phyloP scores from a whole-genome alignment of 2,888 invertebrate species.

The Bimastos eiseni region DNA sequence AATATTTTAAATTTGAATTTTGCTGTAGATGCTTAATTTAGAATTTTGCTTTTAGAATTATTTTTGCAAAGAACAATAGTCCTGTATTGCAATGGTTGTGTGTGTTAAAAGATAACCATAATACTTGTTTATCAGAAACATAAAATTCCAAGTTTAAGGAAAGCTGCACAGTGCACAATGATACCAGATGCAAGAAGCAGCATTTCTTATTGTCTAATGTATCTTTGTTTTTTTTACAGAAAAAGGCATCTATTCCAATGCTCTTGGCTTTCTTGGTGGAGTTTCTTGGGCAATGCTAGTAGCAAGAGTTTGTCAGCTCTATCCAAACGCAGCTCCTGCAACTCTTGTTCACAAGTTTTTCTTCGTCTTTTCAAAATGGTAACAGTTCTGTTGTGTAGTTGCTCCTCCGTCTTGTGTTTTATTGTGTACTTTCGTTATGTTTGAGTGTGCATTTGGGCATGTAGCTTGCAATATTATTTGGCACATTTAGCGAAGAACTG shows the following conservation, averaged over 20 bases:
- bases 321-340: slow-evolving; percentile 93
- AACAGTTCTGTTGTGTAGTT: not conserved
- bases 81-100: not conserved
- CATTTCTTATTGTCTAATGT: not conserved
- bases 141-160: not conserved
- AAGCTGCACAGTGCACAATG: not conserved
- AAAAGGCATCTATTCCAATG: slow-evolving; percentile 97
- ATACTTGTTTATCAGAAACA: not conserved
- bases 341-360: slow-evolving; percentile 97
- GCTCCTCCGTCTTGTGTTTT: not conserved
- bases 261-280: slow-evolving; percentile 93
- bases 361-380: slow-evolving; percentile 93
- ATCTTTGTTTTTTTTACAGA: slow-evolving; percentile 45
- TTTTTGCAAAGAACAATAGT: not conserved
- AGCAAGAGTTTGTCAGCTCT: slow-evolving; percentile 94
- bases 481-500: too few relatives aligned
- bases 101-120: not conserved
- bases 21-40: not conserved
- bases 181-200: not conserved
- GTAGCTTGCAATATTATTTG: too few relatives aligned
- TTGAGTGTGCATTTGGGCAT: not conserved
- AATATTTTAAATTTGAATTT: not conserved
- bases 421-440: not conserved
- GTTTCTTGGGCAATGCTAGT: slow-evolving; percentile 99
- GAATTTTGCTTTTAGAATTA: not conserved